phyloP scores from a whole-genome alignment of 2,113 vertebrate genomes.

The Phoenicopterus ruber region DNA sequence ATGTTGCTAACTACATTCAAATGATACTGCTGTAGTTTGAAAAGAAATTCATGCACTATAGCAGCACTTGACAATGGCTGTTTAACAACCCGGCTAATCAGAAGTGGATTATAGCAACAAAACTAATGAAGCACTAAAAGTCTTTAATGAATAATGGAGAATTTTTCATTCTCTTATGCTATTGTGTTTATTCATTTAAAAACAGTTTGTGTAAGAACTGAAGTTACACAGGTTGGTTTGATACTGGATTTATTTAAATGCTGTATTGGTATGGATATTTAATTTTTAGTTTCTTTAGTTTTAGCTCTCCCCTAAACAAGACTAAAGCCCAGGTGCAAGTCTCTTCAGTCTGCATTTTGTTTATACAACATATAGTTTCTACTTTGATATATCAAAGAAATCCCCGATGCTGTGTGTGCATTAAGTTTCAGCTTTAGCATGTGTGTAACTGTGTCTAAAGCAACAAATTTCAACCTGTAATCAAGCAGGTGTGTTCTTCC shows the following conservation, averaged over 20 bases:
- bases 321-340: background rate
- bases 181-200: slow-evolving; percentile 20
- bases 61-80: slow-evolving; percentile 22
- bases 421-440: background rate
- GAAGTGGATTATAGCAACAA: slow-evolving; percentile 24
- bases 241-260: background rate
- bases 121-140: slow-evolving; percentile 47
- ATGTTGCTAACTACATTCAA: background rate
- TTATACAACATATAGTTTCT: background rate
- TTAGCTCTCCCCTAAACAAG: background rate
- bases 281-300: background rate
- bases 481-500: background rate
- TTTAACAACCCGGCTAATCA: slow-evolving; percentile 36
- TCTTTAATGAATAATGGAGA: slow-evolving; percentile 29
- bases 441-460: background rate
- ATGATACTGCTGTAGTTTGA: background rate
- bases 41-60: slow-evolving; percentile 21
- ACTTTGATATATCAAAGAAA: background rate
- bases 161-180: background rate
- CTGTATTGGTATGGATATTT: background rate
- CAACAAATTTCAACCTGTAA: background rate
- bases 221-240: background rate
- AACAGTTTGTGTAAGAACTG: background rate
- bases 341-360: background rate
- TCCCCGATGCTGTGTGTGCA: background rate